A percentile compares a stretch with the other conserved stretches of the same genome.
Evolutionary conservation across 2,888 invertebrate species (phyloP).

Genomic region (Nephrotoma appendiculata): DNA sequence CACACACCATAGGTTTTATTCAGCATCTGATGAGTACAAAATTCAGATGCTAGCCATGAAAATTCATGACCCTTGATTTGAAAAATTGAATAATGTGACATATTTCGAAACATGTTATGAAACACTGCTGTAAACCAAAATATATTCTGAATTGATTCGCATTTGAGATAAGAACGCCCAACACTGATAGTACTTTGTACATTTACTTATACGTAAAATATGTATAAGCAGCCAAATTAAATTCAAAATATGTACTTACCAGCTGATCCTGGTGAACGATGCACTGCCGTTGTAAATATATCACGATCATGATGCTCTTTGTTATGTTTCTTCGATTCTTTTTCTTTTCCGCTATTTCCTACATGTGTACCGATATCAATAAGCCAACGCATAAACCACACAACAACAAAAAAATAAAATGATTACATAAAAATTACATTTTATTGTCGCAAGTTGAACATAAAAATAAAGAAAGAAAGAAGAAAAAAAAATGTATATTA

Average conservation of each 20-base stretch:
- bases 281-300: constrained; percentile 17
- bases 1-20: no score
- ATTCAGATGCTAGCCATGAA: no score
- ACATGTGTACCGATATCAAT: constrained; percentile 13
- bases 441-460: neutral
- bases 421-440: neutral
- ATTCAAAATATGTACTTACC: constrained; percentile 32
- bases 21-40: no score
- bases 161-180: neutral
- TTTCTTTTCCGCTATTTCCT: constrained; percentile 51
- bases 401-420: neutral
- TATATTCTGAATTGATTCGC: neutral
- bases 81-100: neutral
- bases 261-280: constrained; percentile 37
- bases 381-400: neutral
- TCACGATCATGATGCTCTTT: constrained; percentile 34
- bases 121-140: neutral
- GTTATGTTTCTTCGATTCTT: constrained; percentile 39
- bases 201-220: neutral
- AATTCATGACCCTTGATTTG: neutral
- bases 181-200: neutral
- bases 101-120: neutral
- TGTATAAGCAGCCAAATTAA: neutral
- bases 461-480: neutral
- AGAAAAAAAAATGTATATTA: neutral